These are phyloP conservation scores for Germaria angustata DNA, from an alignment of 2,888 invertebrate species.

Conservation along the genomic window DNA sequence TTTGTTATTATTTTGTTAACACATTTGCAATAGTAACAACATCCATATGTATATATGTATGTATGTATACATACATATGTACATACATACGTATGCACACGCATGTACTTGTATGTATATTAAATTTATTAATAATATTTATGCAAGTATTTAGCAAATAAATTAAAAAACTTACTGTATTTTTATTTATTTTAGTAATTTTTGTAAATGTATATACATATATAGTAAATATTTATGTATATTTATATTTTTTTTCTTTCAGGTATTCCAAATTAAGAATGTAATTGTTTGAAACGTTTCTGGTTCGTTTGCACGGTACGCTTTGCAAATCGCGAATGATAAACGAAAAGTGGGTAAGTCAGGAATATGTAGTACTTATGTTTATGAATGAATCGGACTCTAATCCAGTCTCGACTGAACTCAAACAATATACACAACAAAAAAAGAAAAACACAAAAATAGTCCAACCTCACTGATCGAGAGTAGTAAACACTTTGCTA, in stretches of 20 bases:
- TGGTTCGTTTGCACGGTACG: conserved; percentile 20
- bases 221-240: not conserved
- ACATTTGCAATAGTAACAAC: not conserved
- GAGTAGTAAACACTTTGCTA: conserved; percentile 70
- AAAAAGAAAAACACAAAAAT: conserved; percentile 8
- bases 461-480: conserved; percentile 70
- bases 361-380: too few relatives aligned
- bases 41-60: too few relatives aligned
- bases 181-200: not conserved
- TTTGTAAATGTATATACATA: not conserved
- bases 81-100: too few relatives aligned
- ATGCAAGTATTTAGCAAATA: not conserved
- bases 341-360: not conserved
- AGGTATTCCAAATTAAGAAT: not conserved
- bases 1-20: not conserved
- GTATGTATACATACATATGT: too few relatives aligned
- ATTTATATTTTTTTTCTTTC: not conserved
- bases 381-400: conserved; percentile 18
- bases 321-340: conserved; percentile 14
- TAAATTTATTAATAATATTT: not conserved
- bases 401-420: not conserved
- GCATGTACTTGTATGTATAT: too few relatives aligned
- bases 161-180: conserved; percentile 18
- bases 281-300: not conserved
- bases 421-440: not conserved